Conservation (phyloP, 2,888 invertebrate species). For the Leptodirus hochenwartii region DNA sequence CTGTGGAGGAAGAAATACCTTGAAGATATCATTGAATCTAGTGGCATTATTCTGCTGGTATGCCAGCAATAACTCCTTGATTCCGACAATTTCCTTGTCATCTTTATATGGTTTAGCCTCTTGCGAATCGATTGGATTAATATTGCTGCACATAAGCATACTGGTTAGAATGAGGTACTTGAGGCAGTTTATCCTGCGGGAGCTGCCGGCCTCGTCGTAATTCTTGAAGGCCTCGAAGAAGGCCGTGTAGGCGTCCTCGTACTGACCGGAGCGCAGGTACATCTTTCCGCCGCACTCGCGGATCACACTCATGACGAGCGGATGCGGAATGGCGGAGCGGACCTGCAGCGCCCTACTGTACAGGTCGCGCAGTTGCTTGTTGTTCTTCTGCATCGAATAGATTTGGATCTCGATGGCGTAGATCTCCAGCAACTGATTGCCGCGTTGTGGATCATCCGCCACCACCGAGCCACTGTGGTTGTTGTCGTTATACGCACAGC, state of each 20-base stretch:
- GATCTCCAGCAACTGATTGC: slow-evolving; percentile 93
- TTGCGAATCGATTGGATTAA: slow-evolving; percentile 98
- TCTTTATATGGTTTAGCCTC: slow-evolving; percentile 99
- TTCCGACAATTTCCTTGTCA: slow-evolving; percentile 94
- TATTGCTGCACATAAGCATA: slow-evolving; percentile 97
- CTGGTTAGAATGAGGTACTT: slow-evolving; percentile 96
- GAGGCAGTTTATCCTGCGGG: slow-evolving; percentile 85
- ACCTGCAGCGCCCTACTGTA: slow-evolving; percentile 97
- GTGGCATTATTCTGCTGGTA: slow-evolving; percentile 96
- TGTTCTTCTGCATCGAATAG: slow-evolving; percentile 98
- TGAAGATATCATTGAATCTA: slow-evolving; percentile 89
- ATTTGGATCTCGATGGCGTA: slow-evolving; percentile 99
- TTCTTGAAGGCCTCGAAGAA: slow-evolving; percentile 99
- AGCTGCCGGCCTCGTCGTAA: slow-evolving; percentile 97
- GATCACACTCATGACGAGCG: slow-evolving; percentile 93
- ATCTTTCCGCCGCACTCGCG: slow-evolving; percentile 97
- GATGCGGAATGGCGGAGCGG: slow-evolving; percentile 98
- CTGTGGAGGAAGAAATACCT: too few species aligned
- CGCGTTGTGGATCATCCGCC: slow-evolving; percentile 89
- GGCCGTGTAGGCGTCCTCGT: slow-evolving; percentile 96
- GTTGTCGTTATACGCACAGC: slow-evolving; percentile 90
- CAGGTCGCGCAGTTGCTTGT: slow-evolving; percentile 87
- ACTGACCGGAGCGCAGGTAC: slow-evolving; percentile 95
- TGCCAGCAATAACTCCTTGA: slow-evolving; percentile 92
- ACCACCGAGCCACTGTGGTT: too few species aligned